Conservation (phyloP, 2,888 invertebrate genomes). For the Acanthosepion pharaonis region DNA sequence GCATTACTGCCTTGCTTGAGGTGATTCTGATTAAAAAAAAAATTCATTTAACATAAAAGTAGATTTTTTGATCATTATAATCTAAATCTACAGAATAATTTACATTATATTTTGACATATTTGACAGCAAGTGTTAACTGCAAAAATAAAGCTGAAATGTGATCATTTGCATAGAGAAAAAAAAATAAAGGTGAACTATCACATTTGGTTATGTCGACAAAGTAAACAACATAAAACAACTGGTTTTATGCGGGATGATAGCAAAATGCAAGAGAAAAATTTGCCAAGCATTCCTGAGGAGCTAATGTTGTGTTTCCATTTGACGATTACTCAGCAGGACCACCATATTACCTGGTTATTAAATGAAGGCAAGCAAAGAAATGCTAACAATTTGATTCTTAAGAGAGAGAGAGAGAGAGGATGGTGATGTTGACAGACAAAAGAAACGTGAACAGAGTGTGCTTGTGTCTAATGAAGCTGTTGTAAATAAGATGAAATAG, state of each 20-base stretch:
- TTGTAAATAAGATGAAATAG: not conserved
- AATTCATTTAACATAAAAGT: no score
- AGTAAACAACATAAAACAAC: not conserved
- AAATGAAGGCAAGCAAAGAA: not conserved
- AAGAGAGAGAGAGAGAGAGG: not conserved
- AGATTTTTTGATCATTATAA: no score
- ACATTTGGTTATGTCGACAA: no score
- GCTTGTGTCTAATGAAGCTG: slow-evolving; percentile 17
- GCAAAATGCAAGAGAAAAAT: not conserved
- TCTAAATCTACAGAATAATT: no score
- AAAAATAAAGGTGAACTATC: no score
- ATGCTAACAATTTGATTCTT: not conserved
- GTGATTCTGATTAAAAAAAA: no score
- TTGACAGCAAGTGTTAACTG: no score
- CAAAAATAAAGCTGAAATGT: no score
- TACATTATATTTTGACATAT: no score
- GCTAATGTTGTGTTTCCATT: not conserved
- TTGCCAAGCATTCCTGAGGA: not conserved
- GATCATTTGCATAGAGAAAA: no score
- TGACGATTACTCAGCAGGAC: not conserved
- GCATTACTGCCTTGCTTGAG: no score
- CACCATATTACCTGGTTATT: not conserved
- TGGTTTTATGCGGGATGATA: not conserved
- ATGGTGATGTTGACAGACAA: not conserved
- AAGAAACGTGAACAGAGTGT: not conserved